These are phyloP conservation scores for Halocynthia roretzi DNA, from an alignment of 23 tunicate genomes.

Conservation along the genomic window DNA sequence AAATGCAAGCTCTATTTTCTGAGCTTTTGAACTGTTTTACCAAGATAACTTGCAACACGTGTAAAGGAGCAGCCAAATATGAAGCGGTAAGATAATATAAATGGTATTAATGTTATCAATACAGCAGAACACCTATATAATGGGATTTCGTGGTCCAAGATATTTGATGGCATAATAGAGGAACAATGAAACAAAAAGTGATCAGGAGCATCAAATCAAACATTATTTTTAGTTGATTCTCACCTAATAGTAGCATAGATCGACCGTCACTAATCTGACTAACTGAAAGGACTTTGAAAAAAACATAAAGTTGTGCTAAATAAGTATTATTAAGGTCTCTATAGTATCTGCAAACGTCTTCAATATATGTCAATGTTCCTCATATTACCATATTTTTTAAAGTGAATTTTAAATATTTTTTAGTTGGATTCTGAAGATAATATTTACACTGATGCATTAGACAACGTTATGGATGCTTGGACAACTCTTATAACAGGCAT, in stretches of 20 bases:
- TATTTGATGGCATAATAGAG: too few relatives aligned
- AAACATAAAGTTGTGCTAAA: too few relatives aligned
- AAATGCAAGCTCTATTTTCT: conserved; percentile 28
- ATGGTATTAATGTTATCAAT: neutral
- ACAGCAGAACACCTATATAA: too few relatives aligned
- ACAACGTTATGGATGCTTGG: conserved; percentile 45
- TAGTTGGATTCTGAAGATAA: conserved; percentile 39
- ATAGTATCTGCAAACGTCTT: too few relatives aligned
- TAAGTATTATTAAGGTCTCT: too few relatives aligned
- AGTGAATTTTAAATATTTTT: too few relatives aligned
- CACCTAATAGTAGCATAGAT: neutral
- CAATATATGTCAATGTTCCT: too few relatives aligned
- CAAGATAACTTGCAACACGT: conserved; percentile 27
- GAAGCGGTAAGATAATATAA: conserved; percentile 2
- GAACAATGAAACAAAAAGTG: neutral
- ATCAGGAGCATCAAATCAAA: neutral
- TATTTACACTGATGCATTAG: conserved; percentile 60
- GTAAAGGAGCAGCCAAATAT: conserved; percentile 28
- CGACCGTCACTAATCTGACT: too few relatives aligned
- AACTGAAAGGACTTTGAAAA: too few relatives aligned
- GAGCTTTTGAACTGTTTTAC: conserved; percentile 38
- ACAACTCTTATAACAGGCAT: conserved; percentile 33
- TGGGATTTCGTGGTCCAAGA: neutral
- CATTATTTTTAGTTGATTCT: neutral
- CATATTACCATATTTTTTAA: too few relatives aligned